Evolutionary conservation across 2,888 invertebrate genomes (phyloP), one percentile per base, ranked within the genome.

Genomic region (Caenorhabditis sp.): DNA sequence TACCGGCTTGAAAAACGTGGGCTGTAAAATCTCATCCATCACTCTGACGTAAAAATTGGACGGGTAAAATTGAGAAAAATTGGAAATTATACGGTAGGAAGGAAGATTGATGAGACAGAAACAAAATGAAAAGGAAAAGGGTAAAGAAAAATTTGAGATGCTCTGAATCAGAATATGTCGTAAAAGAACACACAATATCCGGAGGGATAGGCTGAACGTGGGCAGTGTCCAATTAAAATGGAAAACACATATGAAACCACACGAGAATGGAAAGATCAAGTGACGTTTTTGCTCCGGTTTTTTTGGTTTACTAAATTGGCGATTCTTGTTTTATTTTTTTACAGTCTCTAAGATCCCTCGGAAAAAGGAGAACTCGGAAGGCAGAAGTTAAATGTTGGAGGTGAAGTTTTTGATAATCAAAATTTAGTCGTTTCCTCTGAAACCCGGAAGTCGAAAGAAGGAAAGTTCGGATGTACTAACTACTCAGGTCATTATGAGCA

Each of bases 141-240:
- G 24, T 8, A 35, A 66, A 66, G 26, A 19, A 8, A 35, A 66
- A 61, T n/a, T 31, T 31, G 3, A 14, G 5, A 14, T n/a, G 26
- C 10, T 28, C 26, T 28, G 14, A 63, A 63, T 44, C 63, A 26
- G 44, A 28, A 63, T 47, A 44, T 44, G 44, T 63, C 63, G 41
- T 12, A 63, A 44, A 63, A 28, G 14, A 14, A 8, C 19, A n/a
- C n/a, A 19, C 19, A 51, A 31, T 24, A 51, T 64, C 44, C 41
- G 26, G 35, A 35, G 41, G 35, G n/a, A n/a, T n/a, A 66, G 22
- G 59, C 38, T 41, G 47, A 64, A 64, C 64, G 59, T 59, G 59
- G 61, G 61, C 35, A n/a, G 54, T 44, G 44, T 63, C 63, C 63
- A 63, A 63, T 63, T 47, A 63, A 41, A 63, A 63, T 47, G 24